Conservation (phyloP, 2,797 vertebrate genomes). For the Protonibea diacanthus region DNA sequence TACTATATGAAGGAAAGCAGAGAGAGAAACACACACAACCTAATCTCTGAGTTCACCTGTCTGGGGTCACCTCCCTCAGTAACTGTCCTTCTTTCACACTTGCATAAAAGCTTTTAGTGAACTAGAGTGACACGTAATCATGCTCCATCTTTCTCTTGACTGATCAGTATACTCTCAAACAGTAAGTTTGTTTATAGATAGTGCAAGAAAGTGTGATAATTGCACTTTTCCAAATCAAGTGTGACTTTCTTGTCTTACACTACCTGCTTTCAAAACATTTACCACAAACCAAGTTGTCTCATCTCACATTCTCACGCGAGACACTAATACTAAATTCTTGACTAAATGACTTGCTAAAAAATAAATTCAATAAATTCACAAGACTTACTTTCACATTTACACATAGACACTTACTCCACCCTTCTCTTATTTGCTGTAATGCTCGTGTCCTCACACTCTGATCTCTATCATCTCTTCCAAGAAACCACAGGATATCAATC, state of each 20-base stretch:
- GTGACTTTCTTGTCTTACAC: background rate
- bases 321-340: background rate
- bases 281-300: background rate
- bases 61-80: conserved; percentile 53
- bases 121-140: background rate
- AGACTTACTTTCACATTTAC: conserved; percentile 1
- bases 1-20: conserved; percentile 35
- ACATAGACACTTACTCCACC: conserved; percentile 1
- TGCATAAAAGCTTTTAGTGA: conserved; percentile 46
- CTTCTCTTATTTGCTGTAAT: conserved; percentile 14
- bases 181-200: background rate
- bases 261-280: background rate
- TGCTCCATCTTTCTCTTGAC: background rate
- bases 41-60: conserved; percentile 55
- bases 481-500: conserved; percentile 68
- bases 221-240: background rate
- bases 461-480: conserved; percentile 59
- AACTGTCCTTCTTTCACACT: conserved; percentile 53
- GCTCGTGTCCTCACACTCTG: conserved; percentile 14
- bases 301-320: background rate
- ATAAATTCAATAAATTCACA: too few species aligned
- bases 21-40: conserved; percentile 24
- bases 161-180: background rate
- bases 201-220: background rate
- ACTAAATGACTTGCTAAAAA: background rate